Evolutionary conservation across 2,888 invertebrate species (phyloP).

Genomic region (Spicauda simplicius): DNA sequence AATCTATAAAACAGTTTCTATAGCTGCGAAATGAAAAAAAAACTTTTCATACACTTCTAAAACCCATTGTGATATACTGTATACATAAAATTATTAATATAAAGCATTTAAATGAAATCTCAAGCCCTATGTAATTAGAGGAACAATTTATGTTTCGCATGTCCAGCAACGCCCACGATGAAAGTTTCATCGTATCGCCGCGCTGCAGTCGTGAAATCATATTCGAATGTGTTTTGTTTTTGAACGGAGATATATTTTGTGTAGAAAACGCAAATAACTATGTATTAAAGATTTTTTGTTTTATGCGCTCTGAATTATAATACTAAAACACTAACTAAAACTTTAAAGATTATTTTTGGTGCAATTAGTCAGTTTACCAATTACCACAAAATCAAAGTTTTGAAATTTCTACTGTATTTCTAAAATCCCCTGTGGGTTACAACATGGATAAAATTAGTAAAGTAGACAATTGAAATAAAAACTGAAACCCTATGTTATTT

Average conservation of each 20-base stretch:
- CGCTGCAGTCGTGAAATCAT: slow-evolving; percentile 81
- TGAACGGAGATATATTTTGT: neutral
- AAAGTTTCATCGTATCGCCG: slow-evolving; percentile 79
- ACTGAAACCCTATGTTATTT: neutral
- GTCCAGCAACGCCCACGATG: slow-evolving; percentile 74
- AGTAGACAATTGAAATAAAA: neutral
- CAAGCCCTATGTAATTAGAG: neutral
- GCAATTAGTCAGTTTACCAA: too few relatives aligned
- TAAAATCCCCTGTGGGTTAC: too few relatives aligned
- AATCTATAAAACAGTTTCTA: too few relatives aligned
- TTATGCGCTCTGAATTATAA: neutral
- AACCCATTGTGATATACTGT: too few relatives aligned
- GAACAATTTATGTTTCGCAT: slow-evolving; percentile 65
- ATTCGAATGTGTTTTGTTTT: slow-evolving; percentile 59
- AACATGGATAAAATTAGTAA: too few relatives aligned
- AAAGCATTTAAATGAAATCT: neutral
- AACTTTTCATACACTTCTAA: too few relatives aligned
- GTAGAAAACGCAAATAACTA: neutral
- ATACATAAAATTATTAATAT: neutral
- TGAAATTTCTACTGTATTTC: too few relatives aligned
- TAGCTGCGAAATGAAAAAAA: too few relatives aligned
- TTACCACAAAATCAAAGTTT: too few relatives aligned
- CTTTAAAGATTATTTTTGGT: too few relatives aligned
- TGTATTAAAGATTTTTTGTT: neutral
- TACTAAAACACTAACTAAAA: too few relatives aligned